Base-by-base conservation (phyloP, 2,888 invertebrate species). In the Disparrhopalites patrizii region DNA sequence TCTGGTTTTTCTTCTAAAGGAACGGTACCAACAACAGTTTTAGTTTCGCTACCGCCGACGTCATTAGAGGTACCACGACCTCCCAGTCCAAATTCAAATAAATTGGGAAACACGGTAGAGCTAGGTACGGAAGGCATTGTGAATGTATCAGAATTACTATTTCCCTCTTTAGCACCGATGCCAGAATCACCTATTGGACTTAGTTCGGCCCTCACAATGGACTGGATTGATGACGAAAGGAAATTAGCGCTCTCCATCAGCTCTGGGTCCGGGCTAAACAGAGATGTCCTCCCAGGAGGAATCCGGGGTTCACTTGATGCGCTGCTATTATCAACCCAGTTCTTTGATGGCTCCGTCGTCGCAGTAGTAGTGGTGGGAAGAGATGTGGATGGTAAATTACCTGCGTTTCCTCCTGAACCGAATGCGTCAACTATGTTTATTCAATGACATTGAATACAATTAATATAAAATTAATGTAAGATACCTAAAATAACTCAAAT, bases 251-350 rank as follows among this genome's bases (percentile, higher is more conserved):
- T 64, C 10, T 64, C 64, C 1, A 33, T 7, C 18, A 64, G 31
- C n/a, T 55, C 64, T 27, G 62, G 62, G n/a, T 62, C 62, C 23
- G 64, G 64, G 33, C 64, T 64, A 28, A 64, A 64, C 38, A 64
- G 40, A 13, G 62, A 62, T n/a, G 64, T 57, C 36, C 57, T 38
- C n/a, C 56, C 33, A 1, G 30, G 25, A 23, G 63, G 63, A 30
- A 56, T 52, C 18, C 54, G 36, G 1, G 62, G 20, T 33, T 62
- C 62, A 40, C 28, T 47, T 10, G 30, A 23, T 13, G 57, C 36
- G 10, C 20, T 40, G 28, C 51, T 47, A 23, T n/a, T 54, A 15
- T 54, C 54, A 58, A 15, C 56, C 55, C 63, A 63, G 30, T n/a
- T 15, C 47, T 54, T 43, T 31, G 57, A 33, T 43, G 40, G 8